phyloP scores from a whole-genome alignment of 2,888 invertebrate species.

The Acheta domesticus region DNA sequence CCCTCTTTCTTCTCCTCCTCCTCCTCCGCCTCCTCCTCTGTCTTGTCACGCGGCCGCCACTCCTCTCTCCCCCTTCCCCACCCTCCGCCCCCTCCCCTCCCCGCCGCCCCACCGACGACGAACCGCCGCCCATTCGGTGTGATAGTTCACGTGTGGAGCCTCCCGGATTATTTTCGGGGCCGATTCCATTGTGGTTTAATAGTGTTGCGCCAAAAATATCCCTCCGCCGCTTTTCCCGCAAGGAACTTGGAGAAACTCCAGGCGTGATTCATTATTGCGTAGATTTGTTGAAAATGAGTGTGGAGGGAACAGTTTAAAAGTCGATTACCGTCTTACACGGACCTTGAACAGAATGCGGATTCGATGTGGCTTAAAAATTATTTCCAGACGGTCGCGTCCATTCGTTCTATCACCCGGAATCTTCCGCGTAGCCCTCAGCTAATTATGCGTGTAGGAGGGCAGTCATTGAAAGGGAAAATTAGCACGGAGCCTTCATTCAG shows the following conservation, averaged over 20 bases:
- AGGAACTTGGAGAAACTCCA: constrained; percentile 9
- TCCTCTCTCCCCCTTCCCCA: background rate
- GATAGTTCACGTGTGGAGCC: background rate
- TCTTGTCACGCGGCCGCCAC: background rate
- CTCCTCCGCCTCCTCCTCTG: background rate
- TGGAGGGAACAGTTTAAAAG: constrained; percentile 5
- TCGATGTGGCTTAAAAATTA: constrained; percentile 5
- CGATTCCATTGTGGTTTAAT: background rate
- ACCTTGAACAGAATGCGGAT: constrained; percentile 9
- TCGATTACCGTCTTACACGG: constrained; percentile 3
- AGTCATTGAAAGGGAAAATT: too few relatives aligned
- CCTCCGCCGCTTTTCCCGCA: background rate
- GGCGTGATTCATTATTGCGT: constrained; percentile 18
- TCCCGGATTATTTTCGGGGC: background rate
- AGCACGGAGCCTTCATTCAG: too few relatives aligned
- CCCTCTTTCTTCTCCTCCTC: background rate
- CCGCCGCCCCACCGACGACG: background rate
- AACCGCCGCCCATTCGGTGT: background rate
- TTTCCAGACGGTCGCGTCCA: background rate
- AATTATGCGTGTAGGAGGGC: too few relatives aligned
- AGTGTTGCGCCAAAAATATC: background rate
- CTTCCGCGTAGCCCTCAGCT: too few relatives aligned
- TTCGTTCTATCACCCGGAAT: background rate
- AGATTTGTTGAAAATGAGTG: constrained; percentile 9
- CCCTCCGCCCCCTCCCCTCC: background rate